Conservation (phyloP, 2,888 invertebrate genomes). For the Lasioglossum leucozonium region DNA sequence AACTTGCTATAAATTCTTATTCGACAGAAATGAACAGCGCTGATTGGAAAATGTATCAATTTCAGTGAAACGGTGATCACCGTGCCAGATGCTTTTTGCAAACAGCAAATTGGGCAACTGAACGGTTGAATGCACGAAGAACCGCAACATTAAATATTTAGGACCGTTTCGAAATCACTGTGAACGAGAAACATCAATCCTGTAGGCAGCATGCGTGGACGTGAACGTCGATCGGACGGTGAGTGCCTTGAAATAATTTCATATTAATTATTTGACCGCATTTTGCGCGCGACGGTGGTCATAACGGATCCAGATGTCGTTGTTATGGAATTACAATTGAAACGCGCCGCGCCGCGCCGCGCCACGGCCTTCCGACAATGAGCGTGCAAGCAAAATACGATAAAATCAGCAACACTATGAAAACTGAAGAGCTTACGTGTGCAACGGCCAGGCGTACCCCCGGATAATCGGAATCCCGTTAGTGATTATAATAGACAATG, state of each 20-base stretch:
- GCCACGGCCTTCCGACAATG: neutral
- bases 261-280: constrained; percentile 15
- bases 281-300: neutral
- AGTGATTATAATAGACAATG: constrained; percentile 74
- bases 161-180: neutral
- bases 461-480: constrained; percentile 74
- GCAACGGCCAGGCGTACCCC: constrained; percentile 59
- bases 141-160: neutral
- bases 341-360: neutral
- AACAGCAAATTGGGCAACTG: neutral
- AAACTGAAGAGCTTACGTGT: constrained; percentile 52
- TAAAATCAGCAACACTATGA: constrained; percentile 48
- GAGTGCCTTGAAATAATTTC: constrained; percentile 21
- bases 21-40: neutral
- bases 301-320: constrained; percentile 13
- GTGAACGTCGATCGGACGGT: neutral
- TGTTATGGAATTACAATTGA: constrained; percentile 13
- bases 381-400: constrained; percentile 14
- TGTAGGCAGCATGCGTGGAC: neutral
- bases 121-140: neutral
- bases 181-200: neutral
- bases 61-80: neutral
- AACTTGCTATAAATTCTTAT: neutral
- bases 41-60: neutral
- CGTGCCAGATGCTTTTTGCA: neutral